These are phyloP conservation scores for Anomalospiza imberbis DNA, from an alignment of 2,797 vertebrate genomes.

Conservation along the genomic window DNA sequence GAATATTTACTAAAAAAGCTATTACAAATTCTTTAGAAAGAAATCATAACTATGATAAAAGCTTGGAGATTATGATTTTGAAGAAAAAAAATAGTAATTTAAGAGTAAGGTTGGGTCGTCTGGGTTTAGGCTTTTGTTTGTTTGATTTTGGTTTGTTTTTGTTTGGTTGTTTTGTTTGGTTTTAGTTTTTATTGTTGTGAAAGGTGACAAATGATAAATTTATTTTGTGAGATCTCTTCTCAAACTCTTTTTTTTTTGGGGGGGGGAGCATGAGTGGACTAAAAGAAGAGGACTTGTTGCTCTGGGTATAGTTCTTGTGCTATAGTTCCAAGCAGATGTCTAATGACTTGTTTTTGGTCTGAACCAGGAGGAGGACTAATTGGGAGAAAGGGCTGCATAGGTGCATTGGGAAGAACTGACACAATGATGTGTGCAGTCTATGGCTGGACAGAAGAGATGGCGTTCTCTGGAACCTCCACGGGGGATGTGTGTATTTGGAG, in stretches of 20 bases:
- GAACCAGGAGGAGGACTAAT: constrained; percentile 90
- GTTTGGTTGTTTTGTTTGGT: background rate
- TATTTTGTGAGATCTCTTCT: background rate
- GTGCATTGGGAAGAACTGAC: constrained; percentile 83
- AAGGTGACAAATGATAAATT: background rate
- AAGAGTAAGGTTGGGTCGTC: background rate
- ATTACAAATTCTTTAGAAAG: background rate
- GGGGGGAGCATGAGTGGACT: background rate
- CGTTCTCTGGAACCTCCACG: constrained; percentile 92
- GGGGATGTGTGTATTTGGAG: constrained; percentile 99
- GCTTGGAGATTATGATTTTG: background rate
- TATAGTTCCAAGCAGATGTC: background rate
- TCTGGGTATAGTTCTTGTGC: background rate
- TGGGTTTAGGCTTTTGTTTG: background rate
- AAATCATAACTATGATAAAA: background rate
- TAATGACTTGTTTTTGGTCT: constrained; percentile 27
- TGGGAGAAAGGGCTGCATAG: constrained; percentile 91
- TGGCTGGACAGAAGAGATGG: constrained; percentile 97
- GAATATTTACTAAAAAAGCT: background rate
- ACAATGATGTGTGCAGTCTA: constrained; percentile 98
- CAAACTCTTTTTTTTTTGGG: background rate
- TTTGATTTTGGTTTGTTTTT: background rate
- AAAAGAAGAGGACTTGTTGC: background rate
- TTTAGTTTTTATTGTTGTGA: background rate
- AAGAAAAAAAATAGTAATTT: background rate